Evolutionary conservation across 2,797 vertebrate species (phyloP).

Genomic region (Harpagifer antarcticus): DNA sequence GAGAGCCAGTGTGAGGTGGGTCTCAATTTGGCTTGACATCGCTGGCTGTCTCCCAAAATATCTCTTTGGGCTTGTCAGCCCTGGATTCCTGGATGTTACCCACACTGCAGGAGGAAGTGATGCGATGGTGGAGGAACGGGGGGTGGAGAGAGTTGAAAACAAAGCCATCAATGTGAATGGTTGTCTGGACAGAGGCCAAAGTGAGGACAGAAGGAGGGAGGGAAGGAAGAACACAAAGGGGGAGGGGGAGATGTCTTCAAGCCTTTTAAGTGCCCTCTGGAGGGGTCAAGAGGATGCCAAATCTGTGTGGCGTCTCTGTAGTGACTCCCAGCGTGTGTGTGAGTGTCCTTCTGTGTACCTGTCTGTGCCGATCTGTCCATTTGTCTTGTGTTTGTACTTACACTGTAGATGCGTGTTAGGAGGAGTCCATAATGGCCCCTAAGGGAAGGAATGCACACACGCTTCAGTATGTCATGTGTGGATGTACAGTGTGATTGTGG

Average conservation of each 20-base stretch:
- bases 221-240: constrained; percentile 54
- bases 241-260: constrained; percentile 57
- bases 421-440: constrained; percentile 48
- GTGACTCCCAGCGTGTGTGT: constrained; percentile 49
- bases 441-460: constrained; percentile 18
- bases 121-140: constrained; percentile 56
- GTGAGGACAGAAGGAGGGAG: constrained; percentile 57
- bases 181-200: constrained; percentile 82
- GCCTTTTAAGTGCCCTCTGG: constrained; percentile 75
- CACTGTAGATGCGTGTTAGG: constrained; percentile 38
- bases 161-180: constrained; percentile 83
- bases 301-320: constrained; percentile 53
- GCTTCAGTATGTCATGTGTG: not conserved
- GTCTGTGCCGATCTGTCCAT: constrained; percentile 52
- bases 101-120: constrained; percentile 76
- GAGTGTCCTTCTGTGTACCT: constrained; percentile 61
- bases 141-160: constrained; percentile 75
- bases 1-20: constrained; percentile 38
- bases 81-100: constrained; percentile 78
- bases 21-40: constrained; percentile 66
- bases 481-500: not conserved
- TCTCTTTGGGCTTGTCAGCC: constrained; percentile 75
- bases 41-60: constrained; percentile 77
- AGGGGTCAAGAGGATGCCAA: constrained; percentile 74
- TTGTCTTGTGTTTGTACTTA: constrained; percentile 49